Evolutionary conservation across 2,113 vertebrate genomes (phyloP).

Genomic region (Apus apus): DNA sequence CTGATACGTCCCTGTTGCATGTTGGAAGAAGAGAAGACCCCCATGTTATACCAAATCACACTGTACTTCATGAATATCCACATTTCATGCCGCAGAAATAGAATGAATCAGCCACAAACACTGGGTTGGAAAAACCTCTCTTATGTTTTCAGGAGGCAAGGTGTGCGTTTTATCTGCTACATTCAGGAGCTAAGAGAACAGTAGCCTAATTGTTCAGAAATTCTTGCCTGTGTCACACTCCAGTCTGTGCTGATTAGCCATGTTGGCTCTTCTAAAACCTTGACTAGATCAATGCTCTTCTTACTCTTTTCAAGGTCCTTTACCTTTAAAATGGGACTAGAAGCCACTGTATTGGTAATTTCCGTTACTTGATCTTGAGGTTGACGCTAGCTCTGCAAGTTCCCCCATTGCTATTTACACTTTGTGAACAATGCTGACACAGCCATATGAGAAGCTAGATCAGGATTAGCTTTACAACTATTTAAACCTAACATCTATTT

Average conservation of each 20-base stretch:
- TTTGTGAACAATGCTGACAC: not conserved
- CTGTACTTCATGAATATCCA: not conserved
- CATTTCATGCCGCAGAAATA: not conserved
- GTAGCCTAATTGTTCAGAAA: not conserved
- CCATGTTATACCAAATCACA: not conserved
- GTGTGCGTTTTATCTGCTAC: not conserved
- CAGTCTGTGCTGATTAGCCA: not conserved
- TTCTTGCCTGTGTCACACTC: not conserved
- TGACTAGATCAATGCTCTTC: not conserved
- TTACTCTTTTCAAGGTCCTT: not conserved
- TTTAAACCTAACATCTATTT: not conserved
- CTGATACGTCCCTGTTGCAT: not conserved
- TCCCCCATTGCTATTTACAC: not conserved
- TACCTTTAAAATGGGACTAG: not conserved
- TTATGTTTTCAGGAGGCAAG: not conserved
- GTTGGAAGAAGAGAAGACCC: not conserved
- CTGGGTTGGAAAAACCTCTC: not conserved
- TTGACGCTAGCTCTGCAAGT: not conserved
- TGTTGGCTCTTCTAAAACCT: not conserved
- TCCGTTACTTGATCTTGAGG: not conserved
- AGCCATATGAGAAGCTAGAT: not conserved
- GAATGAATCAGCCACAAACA: not conserved
- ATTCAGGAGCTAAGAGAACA: not conserved
- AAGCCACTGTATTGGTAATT: not conserved
- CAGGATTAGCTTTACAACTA: not conserved